A percentile compares a stretch with the other conserved stretches of the same genome.
Conservation (phyloP, 2,797 vertebrate species). For the Hipposideros larvatus region DNA sequence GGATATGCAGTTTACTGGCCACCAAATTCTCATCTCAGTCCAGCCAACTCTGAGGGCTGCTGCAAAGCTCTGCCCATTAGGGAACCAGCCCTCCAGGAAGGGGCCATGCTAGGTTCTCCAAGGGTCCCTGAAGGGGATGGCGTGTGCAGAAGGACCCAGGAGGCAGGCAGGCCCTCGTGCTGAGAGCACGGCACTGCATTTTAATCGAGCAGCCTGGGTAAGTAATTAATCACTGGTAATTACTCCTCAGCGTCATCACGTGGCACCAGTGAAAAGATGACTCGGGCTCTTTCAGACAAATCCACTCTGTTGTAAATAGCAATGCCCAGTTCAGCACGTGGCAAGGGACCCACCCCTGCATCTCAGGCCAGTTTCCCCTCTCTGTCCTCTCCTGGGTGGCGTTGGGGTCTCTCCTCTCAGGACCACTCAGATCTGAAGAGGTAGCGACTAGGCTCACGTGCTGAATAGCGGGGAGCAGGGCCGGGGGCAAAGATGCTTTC, state of each 20-base stretch:
- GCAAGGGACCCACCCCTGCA: background rate
- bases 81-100: background rate
- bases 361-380: background rate
- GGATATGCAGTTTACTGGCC: background rate
- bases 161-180: background rate
- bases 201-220: constrained; percentile 29
- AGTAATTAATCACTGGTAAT: constrained; percentile 71
- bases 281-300: constrained; percentile 46
- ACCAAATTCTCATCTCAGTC: background rate
- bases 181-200: background rate
- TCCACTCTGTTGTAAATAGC: background rate
- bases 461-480: background rate
- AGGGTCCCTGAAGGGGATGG: background rate
- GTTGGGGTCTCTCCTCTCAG: background rate
- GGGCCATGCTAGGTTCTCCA: background rate
- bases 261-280: constrained; percentile 38
- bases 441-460: background rate
- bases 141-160: background rate
- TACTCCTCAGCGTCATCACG: constrained; percentile 60
- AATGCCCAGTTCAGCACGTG: background rate
- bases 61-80: background rate
- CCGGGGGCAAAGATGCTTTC: background rate
- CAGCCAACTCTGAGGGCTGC: background rate
- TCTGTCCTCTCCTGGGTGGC: background rate
- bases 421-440: background rate